Conservation (phyloP, 2,888 invertebrate species). For the Dolichomitus sp. region DNA sequence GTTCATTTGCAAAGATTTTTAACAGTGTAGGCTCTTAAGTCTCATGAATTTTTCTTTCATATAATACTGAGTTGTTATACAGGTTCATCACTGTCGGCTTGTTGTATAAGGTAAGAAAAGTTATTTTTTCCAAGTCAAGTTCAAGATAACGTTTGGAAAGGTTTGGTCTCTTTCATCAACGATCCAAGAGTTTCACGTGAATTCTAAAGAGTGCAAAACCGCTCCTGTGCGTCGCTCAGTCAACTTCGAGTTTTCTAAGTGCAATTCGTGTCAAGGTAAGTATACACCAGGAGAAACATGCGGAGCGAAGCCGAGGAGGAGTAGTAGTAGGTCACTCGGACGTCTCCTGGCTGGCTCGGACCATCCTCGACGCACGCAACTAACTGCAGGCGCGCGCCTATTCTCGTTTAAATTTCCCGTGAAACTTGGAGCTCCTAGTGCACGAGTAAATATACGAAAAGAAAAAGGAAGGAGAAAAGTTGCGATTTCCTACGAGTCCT, state of each 20-base stretch:
- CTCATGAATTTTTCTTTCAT: conserved; percentile 9
- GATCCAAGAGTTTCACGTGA: conserved; percentile 43
- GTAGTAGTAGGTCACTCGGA: conserved; percentile 66
- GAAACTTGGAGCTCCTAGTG: conserved; percentile 21
- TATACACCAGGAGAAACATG: conserved; percentile 38
- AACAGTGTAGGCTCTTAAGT: no score
- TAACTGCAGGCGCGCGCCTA: conserved; percentile 1
- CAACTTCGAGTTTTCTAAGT: conserved; percentile 57
- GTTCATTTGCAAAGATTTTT: no score
- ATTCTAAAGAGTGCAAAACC: conserved; percentile 26
- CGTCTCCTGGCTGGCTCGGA: conserved; percentile 35
- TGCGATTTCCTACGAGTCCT: conserved; percentile 29
- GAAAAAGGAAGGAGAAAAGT: conserved; percentile 16
- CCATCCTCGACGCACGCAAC: conserved; percentile 14
- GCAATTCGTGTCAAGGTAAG: conserved; percentile 68
- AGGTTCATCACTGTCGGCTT: not conserved
- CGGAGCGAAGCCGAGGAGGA: conserved; percentile 44
- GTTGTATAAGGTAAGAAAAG: not conserved
- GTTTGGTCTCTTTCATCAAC: not conserved
- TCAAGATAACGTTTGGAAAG: conserved; percentile 7
- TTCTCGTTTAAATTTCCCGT: conserved; percentile 54
- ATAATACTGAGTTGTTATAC: not conserved
- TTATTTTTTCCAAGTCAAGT: conserved; percentile 32
- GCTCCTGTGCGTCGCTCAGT: conserved; percentile 15
- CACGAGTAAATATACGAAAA: conserved; percentile 7